Evolutionary conservation across 1,140 invertebrate genomes (phyloP), one percentile per base, ranked within the genome.

Genomic region (Drosophila pruinosa): DNA sequence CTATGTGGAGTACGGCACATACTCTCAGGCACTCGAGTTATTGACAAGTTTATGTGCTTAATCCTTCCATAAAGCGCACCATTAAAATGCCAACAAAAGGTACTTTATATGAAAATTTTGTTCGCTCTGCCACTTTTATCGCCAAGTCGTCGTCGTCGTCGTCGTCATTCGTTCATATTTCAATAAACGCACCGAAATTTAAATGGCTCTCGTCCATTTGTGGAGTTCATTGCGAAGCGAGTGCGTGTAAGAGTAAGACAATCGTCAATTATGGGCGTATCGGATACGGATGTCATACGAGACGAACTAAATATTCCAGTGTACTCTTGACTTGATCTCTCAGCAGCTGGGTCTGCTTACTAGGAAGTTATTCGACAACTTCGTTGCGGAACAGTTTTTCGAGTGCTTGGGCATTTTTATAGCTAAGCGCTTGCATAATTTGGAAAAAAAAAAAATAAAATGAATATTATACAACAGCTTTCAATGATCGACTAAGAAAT

Each of bases 21-120:
- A 67, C 45, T 58, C 62, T 59, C 63, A 58, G 75, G 76, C 76
- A 85, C 81, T 85, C 73, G 81, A 85, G 81, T 77, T 88, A 89
- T 89, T 89, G 85, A 89, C 85, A 89, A 89, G 86, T 89, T 89
- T 85, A 89, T 89, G 85, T 78, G 62, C 77, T 85, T 89, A 89
- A 89, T 89, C 85, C 85, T 89, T 89, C 78, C 81, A 85, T 85
- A 85, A 85, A 85, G 81, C 69, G 81, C 73, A 52, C 81, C 80
- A 89, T 89, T 89, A 89, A 89, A 89, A 89, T 89, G 73, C 85
- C 85, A 89, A 89, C 80, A 81, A 89, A 89, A 89, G 85, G 85
- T 89, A 89, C 86, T 89, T 89, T 89, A 85, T 86, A 89, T 89
- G 85, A 86, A 89, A 89, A 89, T 89, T 78, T 81, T 65, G 53